A percentile compares a stretch with the other conserved stretches of the same genome.
These are phyloP conservation scores for Erebia aethiops DNA, from an alignment of 2,888 invertebrate species.

Conservation along the genomic window DNA sequence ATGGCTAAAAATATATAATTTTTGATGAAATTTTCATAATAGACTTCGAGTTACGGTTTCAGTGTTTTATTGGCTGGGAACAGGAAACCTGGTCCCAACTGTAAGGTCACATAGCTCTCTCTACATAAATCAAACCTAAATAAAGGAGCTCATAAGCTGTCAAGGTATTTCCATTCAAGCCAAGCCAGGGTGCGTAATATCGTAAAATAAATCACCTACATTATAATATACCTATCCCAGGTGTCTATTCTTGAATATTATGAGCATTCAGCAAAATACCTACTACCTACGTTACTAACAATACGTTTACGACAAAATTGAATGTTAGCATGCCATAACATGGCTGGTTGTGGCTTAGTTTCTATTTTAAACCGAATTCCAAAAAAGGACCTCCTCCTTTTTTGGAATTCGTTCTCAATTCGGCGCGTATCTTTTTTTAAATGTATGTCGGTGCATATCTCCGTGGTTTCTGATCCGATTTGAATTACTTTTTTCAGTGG, in stretches of 20 bases:
- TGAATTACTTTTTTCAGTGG: no score
- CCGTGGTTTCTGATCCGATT: no score
- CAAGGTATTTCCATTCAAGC: constrained; percentile 79
- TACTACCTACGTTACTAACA: no score
- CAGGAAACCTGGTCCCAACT: constrained; percentile 46
- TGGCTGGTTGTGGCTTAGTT: no score
- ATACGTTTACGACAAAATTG: no score
- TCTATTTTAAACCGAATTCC: no score
- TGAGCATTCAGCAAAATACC: constrained; percentile 58
- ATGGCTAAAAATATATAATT: background rate
- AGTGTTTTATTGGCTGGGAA: constrained; percentile 20
- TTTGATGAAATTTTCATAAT: background rate
- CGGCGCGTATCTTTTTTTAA: no score
- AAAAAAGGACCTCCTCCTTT: no score
- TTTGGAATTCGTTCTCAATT: no score
- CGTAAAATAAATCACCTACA: constrained; percentile 74
- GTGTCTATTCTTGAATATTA: constrained; percentile 70
- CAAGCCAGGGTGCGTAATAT: constrained; percentile 76
- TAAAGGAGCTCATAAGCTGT: constrained; percentile 81
- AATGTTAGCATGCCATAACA: no score
- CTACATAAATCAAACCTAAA: constrained; percentile 80
- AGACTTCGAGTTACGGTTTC: background rate
- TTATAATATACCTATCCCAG: constrained; percentile 78
- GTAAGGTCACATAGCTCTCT: constrained; percentile 64
- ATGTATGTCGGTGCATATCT: no score